A percentile compares a stretch with the other conserved stretches of the same genome.
Evolutionary conservation across 1,140 invertebrate genomes (phyloP).

Genomic region (Eueides isabella): DNA sequence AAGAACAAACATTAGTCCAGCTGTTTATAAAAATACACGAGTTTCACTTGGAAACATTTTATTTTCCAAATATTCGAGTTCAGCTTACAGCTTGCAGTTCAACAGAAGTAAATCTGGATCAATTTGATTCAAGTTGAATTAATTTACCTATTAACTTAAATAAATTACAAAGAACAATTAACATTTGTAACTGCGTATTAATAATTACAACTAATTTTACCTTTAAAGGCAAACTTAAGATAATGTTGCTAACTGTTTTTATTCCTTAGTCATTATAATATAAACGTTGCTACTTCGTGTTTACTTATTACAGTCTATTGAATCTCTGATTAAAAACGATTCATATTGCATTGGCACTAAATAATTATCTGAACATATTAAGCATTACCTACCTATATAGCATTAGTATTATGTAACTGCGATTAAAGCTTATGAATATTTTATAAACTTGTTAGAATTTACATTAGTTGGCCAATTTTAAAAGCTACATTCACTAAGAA

Average conservation of each 20-base stretch:
- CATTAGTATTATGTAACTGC: not conserved
- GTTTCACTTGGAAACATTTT: too few species aligned
- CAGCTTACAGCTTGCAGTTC: too few species aligned
- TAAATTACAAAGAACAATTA: slow-evolving; percentile 10
- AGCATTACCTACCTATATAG: not conserved
- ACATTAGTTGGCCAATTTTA: not conserved
- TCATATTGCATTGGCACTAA: not conserved
- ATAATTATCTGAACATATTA: not conserved
- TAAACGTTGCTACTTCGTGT: not conserved
- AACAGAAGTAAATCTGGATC: not conserved
- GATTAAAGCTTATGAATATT: not conserved
- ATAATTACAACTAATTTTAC: not conserved
- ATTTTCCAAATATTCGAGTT: too few species aligned
- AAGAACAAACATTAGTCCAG: too few species aligned
- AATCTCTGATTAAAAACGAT: slow-evolving; percentile 7
- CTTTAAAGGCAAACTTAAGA: not conserved
- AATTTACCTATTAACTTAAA: not conserved
- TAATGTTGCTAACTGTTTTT: not conserved
- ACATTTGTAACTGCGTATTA: not conserved
- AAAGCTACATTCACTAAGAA: not conserved
- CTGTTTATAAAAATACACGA: too few species aligned
- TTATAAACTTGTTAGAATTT: not conserved
- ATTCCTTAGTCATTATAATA: not conserved
- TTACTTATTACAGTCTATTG: slow-evolving; percentile 6
- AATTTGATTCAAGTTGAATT: not conserved